Evolutionary conservation across 2,113 vertebrate genomes (phyloP), one percentile per base, ranked within the genome.

Genomic region (Nesoenas mayeri): DNA sequence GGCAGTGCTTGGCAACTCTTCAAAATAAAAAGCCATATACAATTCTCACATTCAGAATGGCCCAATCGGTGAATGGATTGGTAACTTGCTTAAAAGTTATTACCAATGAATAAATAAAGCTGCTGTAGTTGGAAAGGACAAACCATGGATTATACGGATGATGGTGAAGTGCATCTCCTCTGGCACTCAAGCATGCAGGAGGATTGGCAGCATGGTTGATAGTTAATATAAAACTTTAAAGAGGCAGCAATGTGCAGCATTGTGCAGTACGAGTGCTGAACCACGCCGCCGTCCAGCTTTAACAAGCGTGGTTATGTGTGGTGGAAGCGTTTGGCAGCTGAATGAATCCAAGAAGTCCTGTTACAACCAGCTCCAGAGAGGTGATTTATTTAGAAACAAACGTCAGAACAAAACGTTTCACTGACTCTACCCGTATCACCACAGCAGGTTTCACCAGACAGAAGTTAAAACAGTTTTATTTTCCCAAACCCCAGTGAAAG

Each of bases 271-370:
- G 57, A 28, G 10, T 28, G 72, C 82, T 24, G n/a, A 65, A 14
- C 57, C 21, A 7, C 14, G 1, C 5, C 0, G 0, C 61, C 57
- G 72, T 26, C 58, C 19, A 48, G 56, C 34, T 66, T 69, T 42
- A 25, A 47, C 81, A 38, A 44, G 64, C 36, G 5, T 1, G 32
- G 40, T 20, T 29, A 1, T 0, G 9, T 1, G 0, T 1, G n/a
- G 60, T 50, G 4, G 17, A 14, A 51, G 40, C 2, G 62, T 40
- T 34, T 8, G 28, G 71, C 34, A 56, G 65, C 61, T 50, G 61
- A 69, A 69, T 13, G 57, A 93, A 79, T 70, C 85, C 79, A 74
- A 6, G 34, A 11, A 25, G 5, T 42, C 58, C 80, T 20, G n/a
- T n/a, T 82, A 42, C 29, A 65, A 38, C n/a, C 79, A 32, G 72